A percentile compares a stretch with the other conserved stretches of the same genome.
Evolutionary conservation across 2,888 invertebrate species (phyloP).

Genomic region (Molanna angustata): DNA sequence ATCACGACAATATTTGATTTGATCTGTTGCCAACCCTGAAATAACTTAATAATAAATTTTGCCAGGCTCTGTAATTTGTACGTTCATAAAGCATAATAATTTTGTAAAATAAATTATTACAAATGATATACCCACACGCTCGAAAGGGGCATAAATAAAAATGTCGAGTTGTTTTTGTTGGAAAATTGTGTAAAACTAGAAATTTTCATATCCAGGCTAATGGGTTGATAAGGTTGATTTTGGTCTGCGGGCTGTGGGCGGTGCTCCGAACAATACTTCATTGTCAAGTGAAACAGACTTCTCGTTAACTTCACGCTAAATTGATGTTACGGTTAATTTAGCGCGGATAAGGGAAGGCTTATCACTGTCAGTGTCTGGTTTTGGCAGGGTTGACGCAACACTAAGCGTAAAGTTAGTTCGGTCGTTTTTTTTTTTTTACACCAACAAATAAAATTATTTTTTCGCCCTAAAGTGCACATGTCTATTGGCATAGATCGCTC

Average conservation of each 20-base stretch:
- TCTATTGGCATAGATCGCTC: too few species aligned
- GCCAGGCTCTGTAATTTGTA: not conserved
- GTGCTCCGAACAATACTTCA: conserved; percentile 15
- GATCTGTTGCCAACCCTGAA: too few species aligned
- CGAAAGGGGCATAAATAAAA: too few species aligned
- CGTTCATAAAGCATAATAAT: too few species aligned
- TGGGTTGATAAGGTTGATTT: conserved; percentile 5
- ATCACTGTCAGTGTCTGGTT: conserved; percentile 21
- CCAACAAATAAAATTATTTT: too few species aligned
- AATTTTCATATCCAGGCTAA: not conserved
- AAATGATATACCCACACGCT: too few species aligned
- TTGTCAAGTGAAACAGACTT: conserved; percentile 24
- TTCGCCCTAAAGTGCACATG: too few species aligned
- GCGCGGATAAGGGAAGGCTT: conserved; percentile 21
- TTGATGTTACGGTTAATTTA: conserved; percentile 25
- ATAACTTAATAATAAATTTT: not conserved
- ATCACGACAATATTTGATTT: too few species aligned
- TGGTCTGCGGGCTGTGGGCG: conserved; percentile 11
- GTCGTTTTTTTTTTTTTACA: too few species aligned
- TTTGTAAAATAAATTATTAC: too few species aligned
- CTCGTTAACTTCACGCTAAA: conserved; percentile 23
- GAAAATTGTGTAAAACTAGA: not conserved
- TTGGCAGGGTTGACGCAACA: conserved; percentile 1
- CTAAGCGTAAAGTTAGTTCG: too few species aligned
- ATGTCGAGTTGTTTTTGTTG: too few species aligned